These are phyloP conservation scores for Pseudochaenichthys georgianus DNA, from an alignment of 2,797 vertebrate species.

Conservation along the genomic window DNA sequence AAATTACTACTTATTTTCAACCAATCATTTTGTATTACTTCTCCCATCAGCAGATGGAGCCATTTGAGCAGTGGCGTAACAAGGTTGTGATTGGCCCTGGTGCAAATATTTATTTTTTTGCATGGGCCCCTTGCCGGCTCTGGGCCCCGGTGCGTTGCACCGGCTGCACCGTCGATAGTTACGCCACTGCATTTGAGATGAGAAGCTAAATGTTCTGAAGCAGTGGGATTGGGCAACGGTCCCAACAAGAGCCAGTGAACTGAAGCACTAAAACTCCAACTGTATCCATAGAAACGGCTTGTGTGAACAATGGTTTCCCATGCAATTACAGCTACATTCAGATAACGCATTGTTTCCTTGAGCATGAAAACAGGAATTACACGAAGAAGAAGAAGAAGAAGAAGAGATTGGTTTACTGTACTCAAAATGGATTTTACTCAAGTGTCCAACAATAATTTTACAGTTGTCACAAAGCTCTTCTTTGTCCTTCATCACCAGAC, in stretches of 20 bases:
- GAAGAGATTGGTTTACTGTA: neutral
- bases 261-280: conserved; percentile 20
- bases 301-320: conserved; percentile 16
- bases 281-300: conserved; percentile 16
- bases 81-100: no score
- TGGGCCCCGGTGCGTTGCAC: no score
- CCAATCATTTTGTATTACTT: neutral
- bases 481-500: neutral
- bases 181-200: conserved; percentile 24
- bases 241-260: conserved; percentile 17
- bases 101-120: no score
- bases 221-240: neutral
- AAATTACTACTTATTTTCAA: neutral
- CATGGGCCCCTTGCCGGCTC: no score
- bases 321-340: conserved; percentile 13
- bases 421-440: neutral
- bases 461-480: neutral
- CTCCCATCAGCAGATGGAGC: conserved; percentile 61
- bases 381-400: no score
- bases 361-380: conserved; percentile 6
- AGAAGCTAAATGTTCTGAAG: conserved; percentile 5
- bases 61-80: conserved; percentile 18
- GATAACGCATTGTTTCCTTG: neutral
- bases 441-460: neutral
- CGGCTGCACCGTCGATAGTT: no score